Base-by-base conservation (phyloP, 2,113 vertebrate species). In the Daboia siamensis region DNA sequence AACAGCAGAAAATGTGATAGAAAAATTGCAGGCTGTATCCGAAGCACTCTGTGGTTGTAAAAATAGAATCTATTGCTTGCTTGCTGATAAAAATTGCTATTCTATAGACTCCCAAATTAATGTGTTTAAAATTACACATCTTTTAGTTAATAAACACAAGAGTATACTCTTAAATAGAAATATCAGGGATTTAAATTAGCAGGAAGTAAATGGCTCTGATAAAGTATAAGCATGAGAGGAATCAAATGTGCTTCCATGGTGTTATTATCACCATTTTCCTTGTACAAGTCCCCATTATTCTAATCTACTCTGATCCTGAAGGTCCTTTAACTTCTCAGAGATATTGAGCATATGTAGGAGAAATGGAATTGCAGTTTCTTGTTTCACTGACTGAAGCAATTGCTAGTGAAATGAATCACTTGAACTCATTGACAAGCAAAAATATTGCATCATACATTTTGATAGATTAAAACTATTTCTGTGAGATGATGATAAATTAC, bases 11-110 rank as follows among this genome's bases (percentile, higher is more conserved):
- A 56, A 88, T 54, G 13, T 56, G 24, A 56, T 56, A 39, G 39
- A 80, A 80, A 1, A 92, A 92, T 80, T 88, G 51, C 23, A n/a
- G 52, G 55, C 20, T 80, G 69, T 54, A 92, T 10, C 57, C 5
- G 15, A 90, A 91, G 92, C 86, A 52, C 86, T 57, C 91, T 88
- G 3, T 80, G 24, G 2, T 91, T 93, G 86, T 91, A 46, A 46
- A 86, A 94, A 95, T 55, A 1, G 15, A 90, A 24, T 1, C 8
- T 57, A 54, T 8, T 90, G 3, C 88, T 87, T 9, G 52, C 84
- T 24, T 2, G 39, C 59, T 87, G 69, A 93, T n/a, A 48, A 89
- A 39, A 89, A 90, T 3, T 64, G n/a, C 13, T 89, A 15, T 54
- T 80, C 26, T 64, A 4, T 13, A 48, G n/a, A 84, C 89, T 11